Evolutionary conservation across 2,113 vertebrate species (phyloP), one percentile per base, ranked within the genome.

Genomic region (Podarcis raffonei): DNA sequence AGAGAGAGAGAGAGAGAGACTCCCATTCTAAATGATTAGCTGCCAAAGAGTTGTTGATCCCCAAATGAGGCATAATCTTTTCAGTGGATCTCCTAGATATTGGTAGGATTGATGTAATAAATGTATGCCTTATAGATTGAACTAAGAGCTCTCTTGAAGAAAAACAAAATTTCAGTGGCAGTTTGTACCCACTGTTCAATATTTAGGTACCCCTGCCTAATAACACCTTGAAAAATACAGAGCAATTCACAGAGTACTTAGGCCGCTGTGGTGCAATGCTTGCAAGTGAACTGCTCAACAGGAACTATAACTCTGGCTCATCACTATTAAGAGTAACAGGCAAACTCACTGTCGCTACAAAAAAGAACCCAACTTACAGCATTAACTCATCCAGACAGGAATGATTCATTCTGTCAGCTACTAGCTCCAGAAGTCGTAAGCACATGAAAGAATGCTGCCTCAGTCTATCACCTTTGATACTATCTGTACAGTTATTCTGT

Each of bases 391-490:
- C 11, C 65, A 92, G 85, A 87, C 91, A 89, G 78, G 57, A 62
- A 1, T 0, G 11, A 85, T 74, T 75, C 48, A 59, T 75, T 59
- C 72, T 90, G 42, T 68, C 42, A 76, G 35, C 85, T 15, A 87
- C 22, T 20, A 89, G 71, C 15, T 16, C 1, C 53, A 42, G 84
- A 90, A 81, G 25, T 84, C 71, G 1, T 83, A 83, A 66, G 75
- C 66, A 13, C 48, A 48, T 78, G 75, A 68, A 68, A 68, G 16
- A 65, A 39, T 5, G 53, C 3, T 92, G 1, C 9, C 53, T 71
- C n/a, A n/a, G 57, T 72, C 71, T 79, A 23, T 27, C 79, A 22
- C 3, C 83, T 92, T 92, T 77, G n/a, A 84, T 78, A 85, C 57
- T 91, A n/a, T 84, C 35, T 87, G 66, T 91, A 84, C 4, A 13